Conservation (phyloP, 2,113 vertebrate species). For the Python bivittatus region DNA sequence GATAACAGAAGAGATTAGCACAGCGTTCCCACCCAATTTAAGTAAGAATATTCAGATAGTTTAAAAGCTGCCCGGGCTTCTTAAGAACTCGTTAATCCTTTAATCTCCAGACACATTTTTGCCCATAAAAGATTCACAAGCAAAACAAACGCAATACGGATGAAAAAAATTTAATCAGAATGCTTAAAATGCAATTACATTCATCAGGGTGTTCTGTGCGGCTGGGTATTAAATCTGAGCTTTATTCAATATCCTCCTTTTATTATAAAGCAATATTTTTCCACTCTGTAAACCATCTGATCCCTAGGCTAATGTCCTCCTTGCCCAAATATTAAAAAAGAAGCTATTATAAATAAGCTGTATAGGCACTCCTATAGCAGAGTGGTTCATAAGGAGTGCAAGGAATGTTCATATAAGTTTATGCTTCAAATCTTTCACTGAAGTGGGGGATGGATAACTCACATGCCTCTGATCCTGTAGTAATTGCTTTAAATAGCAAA, state of each 20-base stretch:
- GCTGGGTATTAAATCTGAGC: conserved; percentile 78
- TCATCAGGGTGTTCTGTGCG: conserved; percentile 81
- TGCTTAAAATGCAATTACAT: conserved; percentile 86
- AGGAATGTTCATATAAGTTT: conserved; percentile 47
- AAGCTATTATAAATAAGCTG: conserved; percentile 56
- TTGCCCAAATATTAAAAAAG: conserved; percentile 61
- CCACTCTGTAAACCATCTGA: conserved; percentile 80
- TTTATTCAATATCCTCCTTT: conserved; percentile 83
- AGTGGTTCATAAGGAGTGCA: conserved; percentile 21
- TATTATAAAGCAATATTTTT: conserved; percentile 83
- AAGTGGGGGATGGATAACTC: conserved; percentile 59
- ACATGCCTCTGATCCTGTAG: conserved; percentile 48
- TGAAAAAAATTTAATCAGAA: conserved; percentile 85
- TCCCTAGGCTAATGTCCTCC: conserved; percentile 77
- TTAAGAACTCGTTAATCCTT: conserved; percentile 83
- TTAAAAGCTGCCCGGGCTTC: conserved; percentile 77
- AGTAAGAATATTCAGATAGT: conserved; percentile 74
- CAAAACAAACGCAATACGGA: conserved; percentile 85
- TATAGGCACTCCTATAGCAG: conserved; percentile 48
- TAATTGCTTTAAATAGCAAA: conserved; percentile 61
- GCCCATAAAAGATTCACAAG: conserved; percentile 77
- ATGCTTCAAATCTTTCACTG: conserved; percentile 48
- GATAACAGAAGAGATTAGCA: conserved; percentile 64
- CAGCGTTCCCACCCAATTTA: conserved; percentile 70
- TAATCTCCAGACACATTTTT: conserved; percentile 79